These are phyloP conservation scores for Chromoteleia sp. DNA, from an alignment of 2,888 invertebrate genomes.

Conservation along the genomic window DNA sequence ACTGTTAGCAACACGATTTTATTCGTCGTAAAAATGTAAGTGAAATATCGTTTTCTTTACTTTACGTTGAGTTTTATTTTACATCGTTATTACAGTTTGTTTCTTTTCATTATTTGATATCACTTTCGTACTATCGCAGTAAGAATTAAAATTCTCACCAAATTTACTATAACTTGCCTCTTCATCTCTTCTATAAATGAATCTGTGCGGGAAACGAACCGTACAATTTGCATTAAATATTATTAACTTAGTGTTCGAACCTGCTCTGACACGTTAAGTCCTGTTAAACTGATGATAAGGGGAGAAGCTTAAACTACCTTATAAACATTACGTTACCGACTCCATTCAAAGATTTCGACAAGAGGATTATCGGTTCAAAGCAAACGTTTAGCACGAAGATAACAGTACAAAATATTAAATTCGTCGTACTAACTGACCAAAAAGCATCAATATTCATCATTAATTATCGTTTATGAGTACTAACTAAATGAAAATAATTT, in stretches of 20 bases:
- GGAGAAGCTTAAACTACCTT: slow-evolving; percentile 50
- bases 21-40: slow-evolving; percentile 17
- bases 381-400: slow-evolving; percentile 22
- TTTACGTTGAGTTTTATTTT: too few species aligned
- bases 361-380: slow-evolving; percentile 54
- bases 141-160: background rate
- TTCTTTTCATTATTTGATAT: too few species aligned
- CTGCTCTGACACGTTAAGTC: slow-evolving; percentile 54
- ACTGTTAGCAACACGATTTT: slow-evolving; percentile 11
- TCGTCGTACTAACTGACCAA: background rate
- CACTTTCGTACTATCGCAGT: too few species aligned
- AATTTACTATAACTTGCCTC: too few species aligned
- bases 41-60: background rate
- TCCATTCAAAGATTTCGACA: slow-evolving; percentile 60
- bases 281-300: slow-evolving; percentile 53
- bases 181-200: too few species aligned
- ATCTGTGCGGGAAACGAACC: slow-evolving; percentile 8
- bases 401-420: slow-evolving; percentile 21
- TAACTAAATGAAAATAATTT: too few species aligned
- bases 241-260: slow-evolving; percentile 51
- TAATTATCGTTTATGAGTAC: too few species aligned
- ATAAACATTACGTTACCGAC: slow-evolving; percentile 53
- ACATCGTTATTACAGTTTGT: too few species aligned
- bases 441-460: background rate
- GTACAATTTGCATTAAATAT: slow-evolving; percentile 42